Base-by-base conservation (phyloP, 2,797 vertebrate species). In the Melanotaenia trifasciata region DNA sequence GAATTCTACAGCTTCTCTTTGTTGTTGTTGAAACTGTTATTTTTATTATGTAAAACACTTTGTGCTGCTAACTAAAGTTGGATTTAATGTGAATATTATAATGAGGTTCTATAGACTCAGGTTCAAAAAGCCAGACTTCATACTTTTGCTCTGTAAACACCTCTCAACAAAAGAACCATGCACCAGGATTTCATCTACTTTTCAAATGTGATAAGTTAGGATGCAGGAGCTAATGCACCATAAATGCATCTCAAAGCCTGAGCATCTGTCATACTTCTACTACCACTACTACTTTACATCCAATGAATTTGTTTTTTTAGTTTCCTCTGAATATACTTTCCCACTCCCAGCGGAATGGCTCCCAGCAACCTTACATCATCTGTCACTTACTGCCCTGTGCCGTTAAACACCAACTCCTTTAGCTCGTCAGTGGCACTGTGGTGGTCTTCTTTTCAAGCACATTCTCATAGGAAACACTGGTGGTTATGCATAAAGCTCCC, bases 401-500 rank as follows among this genome's bases (percentile, higher is more conserved):
- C 43, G 57, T 83, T 89, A 74, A 81, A 18, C 30, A 5, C 61
- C 57, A 84, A 78, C 70, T 63, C 67, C 50, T 63, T 87, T 81
- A 84, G 63, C 63, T 35, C 47, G 50, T 69, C 86, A 80, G 43
- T 38, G 59, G 83, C 85, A 36, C 85, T 14, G 78, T 14, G 70
- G 84, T 87, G 81, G 82, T 85, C 83, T 66, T 22, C 81, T 59
- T 85, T 88, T 87, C 66, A 86, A 0, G 12, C 76, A 12, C 72
- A 3, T 38, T 63, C 70, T 78, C 60, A 57, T 14, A 59, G 68
- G 51, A 87, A 77, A 61, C 60, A 79, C 70, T 68, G 77, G 74
- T 53, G 73, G 59, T 77, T 67, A 66, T 59, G 67, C 75, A 72
- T 83, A 76, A 70, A 72, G 54, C 76, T 75, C 70, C 72, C 85